phyloP scores from a whole-genome alignment of 2,113 vertebrate genomes.

The human (Homo sapiens) region DNA sequence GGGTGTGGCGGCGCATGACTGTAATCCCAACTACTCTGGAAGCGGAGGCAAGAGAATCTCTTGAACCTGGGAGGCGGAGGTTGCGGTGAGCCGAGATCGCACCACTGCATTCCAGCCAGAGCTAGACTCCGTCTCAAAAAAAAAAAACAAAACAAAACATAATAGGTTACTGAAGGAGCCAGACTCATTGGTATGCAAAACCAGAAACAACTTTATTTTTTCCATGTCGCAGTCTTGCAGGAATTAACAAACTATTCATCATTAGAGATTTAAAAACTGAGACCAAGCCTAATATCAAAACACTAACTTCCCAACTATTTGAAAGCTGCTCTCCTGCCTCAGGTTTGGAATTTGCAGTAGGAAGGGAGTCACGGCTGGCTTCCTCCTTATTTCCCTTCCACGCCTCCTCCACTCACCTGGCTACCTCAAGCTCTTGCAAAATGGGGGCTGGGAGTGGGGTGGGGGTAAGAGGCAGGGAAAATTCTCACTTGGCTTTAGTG shows the following conservation, averaged over 20 bases:
- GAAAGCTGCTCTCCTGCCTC: background rate
- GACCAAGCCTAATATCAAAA: background rate
- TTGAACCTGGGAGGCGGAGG: too few relatives aligned
- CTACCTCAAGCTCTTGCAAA: background rate
- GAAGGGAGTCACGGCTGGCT: background rate
- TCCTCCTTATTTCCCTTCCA: background rate
- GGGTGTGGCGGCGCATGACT: too few relatives aligned
- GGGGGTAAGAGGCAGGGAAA: background rate
- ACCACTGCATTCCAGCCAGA: too few relatives aligned
- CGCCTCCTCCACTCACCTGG: background rate
- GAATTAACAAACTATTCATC: slow-evolving; percentile 36
- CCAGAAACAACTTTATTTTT: slow-evolving; percentile 1
- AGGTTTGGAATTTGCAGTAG: background rate
- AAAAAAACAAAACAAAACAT: too few relatives aligned
- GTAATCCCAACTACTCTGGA: too few relatives aligned
- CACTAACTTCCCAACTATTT: background rate
- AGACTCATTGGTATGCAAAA: background rate
- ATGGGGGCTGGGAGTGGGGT: background rate
- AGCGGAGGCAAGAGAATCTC: too few relatives aligned
- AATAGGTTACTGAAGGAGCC: background rate
- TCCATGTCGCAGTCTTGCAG: background rate
- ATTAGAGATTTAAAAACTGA: slow-evolving; percentile 1
- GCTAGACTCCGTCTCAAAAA: too few relatives aligned
- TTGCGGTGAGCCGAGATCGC: too few relatives aligned
- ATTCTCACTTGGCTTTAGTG: background rate